These are phyloP conservation scores for Eupeodes latifasciatus DNA, from an alignment of 2,888 invertebrate genomes.

Conservation along the genomic window DNA sequence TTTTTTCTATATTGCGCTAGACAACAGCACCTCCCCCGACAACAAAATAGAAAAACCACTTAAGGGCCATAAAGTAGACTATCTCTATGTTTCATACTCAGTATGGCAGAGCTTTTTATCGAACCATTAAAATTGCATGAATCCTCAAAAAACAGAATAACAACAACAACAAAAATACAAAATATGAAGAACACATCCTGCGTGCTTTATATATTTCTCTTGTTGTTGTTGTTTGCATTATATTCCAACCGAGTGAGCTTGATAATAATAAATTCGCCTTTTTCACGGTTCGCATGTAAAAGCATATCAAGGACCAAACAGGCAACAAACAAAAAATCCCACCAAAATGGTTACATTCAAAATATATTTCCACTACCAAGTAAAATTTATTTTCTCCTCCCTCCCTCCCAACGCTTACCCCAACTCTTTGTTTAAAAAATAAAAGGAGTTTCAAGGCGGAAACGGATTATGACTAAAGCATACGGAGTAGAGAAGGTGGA, in stretches of 20 bases:
- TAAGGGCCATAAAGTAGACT: constrained; percentile 16
- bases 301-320: constrained; percentile 74
- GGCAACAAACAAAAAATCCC: constrained; percentile 52
- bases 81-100: constrained; percentile 29
- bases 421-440: neutral
- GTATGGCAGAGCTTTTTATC: constrained; percentile 53
- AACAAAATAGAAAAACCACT: neutral
- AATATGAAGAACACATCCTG: constrained; percentile 47
- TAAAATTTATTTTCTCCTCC: neutral
- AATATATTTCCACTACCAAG: constrained; percentile 29
- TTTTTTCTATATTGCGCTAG: neutral
- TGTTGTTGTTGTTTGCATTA: constrained; percentile 43
- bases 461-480: constrained; percentile 70
- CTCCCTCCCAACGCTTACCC: neutral
- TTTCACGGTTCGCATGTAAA: constrained; percentile 74
- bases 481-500: constrained; percentile 12
- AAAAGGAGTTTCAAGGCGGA: constrained; percentile 41
- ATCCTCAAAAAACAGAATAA: constrained; percentile 37
- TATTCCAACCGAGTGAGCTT: constrained; percentile 71
- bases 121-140: constrained; percentile 70
- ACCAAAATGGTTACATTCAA: constrained; percentile 59
- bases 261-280: constrained; percentile 74
- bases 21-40: neutral
- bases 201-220: constrained; percentile 44
- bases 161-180: neutral